Evolutionary conservation across 2,113 vertebrate genomes (phyloP), one percentile per base, ranked within the genome.

Genomic region (Siniperca knerii): DNA sequence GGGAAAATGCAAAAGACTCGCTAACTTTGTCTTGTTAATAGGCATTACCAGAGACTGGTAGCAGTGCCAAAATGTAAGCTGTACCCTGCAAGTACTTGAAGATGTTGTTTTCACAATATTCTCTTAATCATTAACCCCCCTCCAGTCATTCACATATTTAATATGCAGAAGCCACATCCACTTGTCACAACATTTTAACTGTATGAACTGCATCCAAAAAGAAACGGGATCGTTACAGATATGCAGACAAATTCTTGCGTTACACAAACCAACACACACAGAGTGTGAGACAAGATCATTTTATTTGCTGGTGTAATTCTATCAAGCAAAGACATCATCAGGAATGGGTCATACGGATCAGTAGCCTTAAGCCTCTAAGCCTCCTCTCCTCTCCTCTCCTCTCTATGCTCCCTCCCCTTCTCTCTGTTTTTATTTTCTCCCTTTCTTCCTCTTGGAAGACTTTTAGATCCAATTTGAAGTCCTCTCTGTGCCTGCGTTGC

Each of bases 391-490:
- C 48, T 61, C 46, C 18, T 54, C 71, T 57, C 35, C 29, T 33
- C 46, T 74, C 76, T 20, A 9, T 42, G 8, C 10, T 5, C 8
- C 37, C 72, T 50, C 52, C 42, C 79, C 61, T 64, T 44, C n/a
- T 64, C 52, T 68, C 70, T 62, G 15, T 81, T 69, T 80, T 87
- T 69, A 57, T 79, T 62, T 75, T 75, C 61, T 61, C 50, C 46
- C 58, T 73, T 68, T 79, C 81, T 58, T 71, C 60, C 58, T 29
- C 52, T 8, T 57, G 46, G 70, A 90, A 89, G 73, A 86, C 87
- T 91, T 90, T 93, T 88, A 90, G 82, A 93, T 94, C 88, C 91
- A 93, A 92, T 93, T 93, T 93, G 77, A 82, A 84, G 81, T 87
- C 89, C 57, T 85, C 74, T 70, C 79, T 75, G 61, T 81, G 81